Conservation (phyloP, 2,113 vertebrate species). For the Dipodomys spectabilis region DNA sequence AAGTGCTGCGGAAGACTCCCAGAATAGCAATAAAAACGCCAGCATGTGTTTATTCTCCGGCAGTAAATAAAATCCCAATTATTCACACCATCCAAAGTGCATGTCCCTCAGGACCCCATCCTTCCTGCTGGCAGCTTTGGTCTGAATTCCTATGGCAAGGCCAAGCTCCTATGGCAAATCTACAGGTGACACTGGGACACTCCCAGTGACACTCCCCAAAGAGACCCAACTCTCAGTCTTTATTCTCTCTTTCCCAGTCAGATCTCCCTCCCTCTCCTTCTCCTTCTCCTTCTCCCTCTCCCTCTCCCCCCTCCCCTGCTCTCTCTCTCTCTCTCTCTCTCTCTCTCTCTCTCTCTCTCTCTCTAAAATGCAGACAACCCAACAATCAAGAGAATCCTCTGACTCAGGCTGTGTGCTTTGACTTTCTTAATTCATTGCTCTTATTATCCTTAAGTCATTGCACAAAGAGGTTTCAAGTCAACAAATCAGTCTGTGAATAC, state of each 20-base stretch:
- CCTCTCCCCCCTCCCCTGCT: no score
- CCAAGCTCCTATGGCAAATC: no score
- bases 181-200: not conserved
- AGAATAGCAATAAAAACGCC: constrained; percentile 68
- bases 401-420: not conserved
- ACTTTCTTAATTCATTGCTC: no score
- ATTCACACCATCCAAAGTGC: constrained; percentile 60
- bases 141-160: not conserved
- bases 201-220: no score
- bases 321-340: no score
- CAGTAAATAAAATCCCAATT: constrained; percentile 75
- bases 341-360: no score
- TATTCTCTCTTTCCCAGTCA: no score
- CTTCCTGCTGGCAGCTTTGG: not conserved
- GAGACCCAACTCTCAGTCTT: not conserved
- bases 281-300: no score
- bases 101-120: not conserved
- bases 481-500: no score
- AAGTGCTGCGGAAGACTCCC: constrained; percentile 63
- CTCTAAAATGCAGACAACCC: not conserved
- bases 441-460: no score
- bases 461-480: no score
- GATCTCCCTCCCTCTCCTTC: no score
- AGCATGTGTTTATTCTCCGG: constrained; percentile 58
- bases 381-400: not conserved